These are phyloP conservation scores for Petaurus breviceps DNA, from an alignment of 2,113 vertebrate species.

Conservation along the genomic window DNA sequence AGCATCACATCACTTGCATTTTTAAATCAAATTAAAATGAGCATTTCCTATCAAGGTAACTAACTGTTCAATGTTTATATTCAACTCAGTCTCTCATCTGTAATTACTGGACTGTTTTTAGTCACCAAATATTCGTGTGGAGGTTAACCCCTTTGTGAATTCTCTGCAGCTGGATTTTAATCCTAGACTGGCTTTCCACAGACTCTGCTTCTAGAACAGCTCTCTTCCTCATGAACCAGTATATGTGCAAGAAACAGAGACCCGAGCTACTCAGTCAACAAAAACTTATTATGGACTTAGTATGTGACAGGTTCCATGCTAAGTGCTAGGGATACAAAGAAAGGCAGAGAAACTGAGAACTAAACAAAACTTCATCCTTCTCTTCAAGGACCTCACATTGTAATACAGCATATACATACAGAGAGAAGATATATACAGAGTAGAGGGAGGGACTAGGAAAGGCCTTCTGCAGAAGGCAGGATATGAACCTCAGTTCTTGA, in stretches of 20 bases:
- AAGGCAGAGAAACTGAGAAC: not conserved
- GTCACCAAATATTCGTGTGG: not conserved
- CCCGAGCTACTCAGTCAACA: not conserved
- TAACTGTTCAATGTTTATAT: not conserved
- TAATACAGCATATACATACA: not conserved
- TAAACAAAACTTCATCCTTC: not conserved
- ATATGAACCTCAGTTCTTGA: not conserved
- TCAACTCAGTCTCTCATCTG: not conserved
- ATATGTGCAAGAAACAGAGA: not conserved
- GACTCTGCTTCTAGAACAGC: no score
- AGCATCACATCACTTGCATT: not conserved
- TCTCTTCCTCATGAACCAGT: not conserved
- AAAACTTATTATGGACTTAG: not conserved
- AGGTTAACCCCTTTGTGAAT: not conserved
- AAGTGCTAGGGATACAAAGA: not conserved
- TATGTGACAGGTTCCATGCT: not conserved
- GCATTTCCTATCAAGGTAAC: conserved; percentile 8
- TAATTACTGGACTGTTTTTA: not conserved
- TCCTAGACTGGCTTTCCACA: not conserved
- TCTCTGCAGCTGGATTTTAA: not conserved
- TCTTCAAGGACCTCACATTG: not conserved
- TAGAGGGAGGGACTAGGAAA: not conserved
- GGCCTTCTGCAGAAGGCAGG: not conserved
- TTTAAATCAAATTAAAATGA: not conserved
- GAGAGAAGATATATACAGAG: not conserved